These are phyloP conservation scores for Semaprochilodus insignis DNA, from an alignment of 2,797 vertebrate species.

Conservation along the genomic window DNA sequence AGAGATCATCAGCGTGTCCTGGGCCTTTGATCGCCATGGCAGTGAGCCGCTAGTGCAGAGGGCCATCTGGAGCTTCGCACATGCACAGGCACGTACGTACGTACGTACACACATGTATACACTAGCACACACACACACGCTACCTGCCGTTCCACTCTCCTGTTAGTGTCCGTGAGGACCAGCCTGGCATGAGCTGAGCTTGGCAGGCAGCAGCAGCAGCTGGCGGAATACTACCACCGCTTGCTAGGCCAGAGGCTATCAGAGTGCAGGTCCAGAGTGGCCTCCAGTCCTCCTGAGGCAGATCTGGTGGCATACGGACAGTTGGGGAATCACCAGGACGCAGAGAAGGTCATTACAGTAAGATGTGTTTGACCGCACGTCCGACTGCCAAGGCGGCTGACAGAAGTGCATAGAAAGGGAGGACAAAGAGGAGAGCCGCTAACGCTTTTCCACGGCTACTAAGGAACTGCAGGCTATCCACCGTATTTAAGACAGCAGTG, in stretches of 20 bases:
- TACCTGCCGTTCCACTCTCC: slow-evolving; percentile 1
- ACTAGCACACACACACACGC: slow-evolving; percentile 16
- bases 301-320: slow-evolving; percentile 9
- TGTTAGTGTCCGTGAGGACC: slow-evolving; percentile 4
- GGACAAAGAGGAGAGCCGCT: neutral
- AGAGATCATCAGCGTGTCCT: slow-evolving; percentile 33
- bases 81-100: neutral
- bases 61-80: slow-evolving; percentile 47
- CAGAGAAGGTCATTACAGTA: slow-evolving; percentile 31
- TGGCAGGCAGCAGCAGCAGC: slow-evolving; percentile 16
- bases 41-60: slow-evolving; percentile 22
- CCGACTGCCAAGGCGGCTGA: slow-evolving; percentile 12
- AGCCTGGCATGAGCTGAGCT: neutral
- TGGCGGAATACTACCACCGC: neutral
- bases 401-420: neutral
- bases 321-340: slow-evolving; percentile 19
- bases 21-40: slow-evolving; percentile 46
- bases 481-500: slow-evolving; percentile 8
- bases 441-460: neutral
- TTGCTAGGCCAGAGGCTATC: slow-evolving; percentile 21
- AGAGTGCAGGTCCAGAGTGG: neutral
- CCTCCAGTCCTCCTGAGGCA: slow-evolving; percentile 15
- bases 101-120: neutral
- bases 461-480: neutral
- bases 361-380: slow-evolving; percentile 19